A percentile compares a stretch with the other conserved stretches of the same genome.
These are phyloP conservation scores for Tribolium freemani DNA, from an alignment of 2,888 invertebrate species.

Conservation along the genomic window DNA sequence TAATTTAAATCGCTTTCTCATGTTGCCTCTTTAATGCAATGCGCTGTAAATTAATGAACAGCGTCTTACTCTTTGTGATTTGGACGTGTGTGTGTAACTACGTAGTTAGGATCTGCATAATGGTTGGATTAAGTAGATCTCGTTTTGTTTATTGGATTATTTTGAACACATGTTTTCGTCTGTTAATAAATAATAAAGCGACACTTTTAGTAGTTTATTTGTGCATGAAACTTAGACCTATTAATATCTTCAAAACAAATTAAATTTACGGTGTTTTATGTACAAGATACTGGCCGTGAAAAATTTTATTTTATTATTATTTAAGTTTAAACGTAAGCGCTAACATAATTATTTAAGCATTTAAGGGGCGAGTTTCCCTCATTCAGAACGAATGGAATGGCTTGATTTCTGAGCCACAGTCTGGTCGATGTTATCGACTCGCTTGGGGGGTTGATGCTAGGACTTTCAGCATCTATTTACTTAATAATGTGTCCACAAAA, in stretches of 20 bases:
- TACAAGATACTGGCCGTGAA: too few species aligned
- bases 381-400: neutral
- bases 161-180: neutral
- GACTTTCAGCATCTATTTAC: neutral
- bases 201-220: neutral
- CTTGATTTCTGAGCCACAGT: neutral
- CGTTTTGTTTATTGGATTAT: neutral
- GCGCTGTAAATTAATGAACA: neutral
- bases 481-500: neutral
- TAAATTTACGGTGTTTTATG: neutral
- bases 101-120: neutral
- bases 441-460: neutral
- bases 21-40: neutral
- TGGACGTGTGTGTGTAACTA: neutral
- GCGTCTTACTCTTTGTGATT: neutral
- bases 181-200: neutral
- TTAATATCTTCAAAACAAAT: neutral
- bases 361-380: too few species aligned
- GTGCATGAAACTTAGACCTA: neutral
- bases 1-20: conserved; percentile 8
- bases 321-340: neutral
- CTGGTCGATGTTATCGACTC: neutral
- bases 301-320: neutral
- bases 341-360: neutral
- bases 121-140: neutral